phyloP scores from a whole-genome alignment of 2,888 invertebrate genomes.

The Hydroisotoma schaefferi region DNA sequence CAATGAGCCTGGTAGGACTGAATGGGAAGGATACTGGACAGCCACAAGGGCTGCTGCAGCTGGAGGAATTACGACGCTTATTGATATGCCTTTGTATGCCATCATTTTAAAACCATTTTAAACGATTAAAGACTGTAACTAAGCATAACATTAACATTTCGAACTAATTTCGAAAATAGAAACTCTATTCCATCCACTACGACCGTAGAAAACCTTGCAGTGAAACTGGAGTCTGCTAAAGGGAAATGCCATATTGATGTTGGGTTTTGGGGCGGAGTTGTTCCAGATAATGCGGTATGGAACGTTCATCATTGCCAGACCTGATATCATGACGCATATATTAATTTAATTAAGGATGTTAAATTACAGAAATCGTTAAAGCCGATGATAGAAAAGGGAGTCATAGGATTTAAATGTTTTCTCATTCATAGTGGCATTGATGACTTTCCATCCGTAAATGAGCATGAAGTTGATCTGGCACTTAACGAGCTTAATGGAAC shows the following conservation, averaged over 20 bases:
- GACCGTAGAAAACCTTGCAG: conserved; percentile 60
- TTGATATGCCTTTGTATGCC: conserved; percentile 69
- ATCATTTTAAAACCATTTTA: not conserved
- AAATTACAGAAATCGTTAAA: conserved; percentile 57
- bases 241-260: conserved; percentile 64
- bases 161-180: conserved; percentile 56
- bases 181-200: conserved; percentile 71
- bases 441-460: conserved; percentile 64
- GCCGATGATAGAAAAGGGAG: conserved; percentile 62
- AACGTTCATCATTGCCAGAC: not conserved
- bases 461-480: conserved; percentile 59
- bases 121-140: not conserved
- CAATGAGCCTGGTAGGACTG: conserved; percentile 68
- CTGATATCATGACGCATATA: not conserved
- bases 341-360: conserved; percentile 5
- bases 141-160: not conserved
- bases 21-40: conserved; percentile 68
- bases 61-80: conserved; percentile 68
- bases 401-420: conserved; percentile 72
- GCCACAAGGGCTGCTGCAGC: conserved; percentile 70
- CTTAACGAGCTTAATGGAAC: conserved; percentile 61
- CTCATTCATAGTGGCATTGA: conserved; percentile 66
- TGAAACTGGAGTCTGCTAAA: conserved; percentile 61
- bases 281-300: conserved; percentile 63
- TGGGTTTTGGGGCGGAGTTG: conserved; percentile 76